phyloP scores from a whole-genome alignment of 2,113 vertebrate species.

The Dicentrarchus labrax region DNA sequence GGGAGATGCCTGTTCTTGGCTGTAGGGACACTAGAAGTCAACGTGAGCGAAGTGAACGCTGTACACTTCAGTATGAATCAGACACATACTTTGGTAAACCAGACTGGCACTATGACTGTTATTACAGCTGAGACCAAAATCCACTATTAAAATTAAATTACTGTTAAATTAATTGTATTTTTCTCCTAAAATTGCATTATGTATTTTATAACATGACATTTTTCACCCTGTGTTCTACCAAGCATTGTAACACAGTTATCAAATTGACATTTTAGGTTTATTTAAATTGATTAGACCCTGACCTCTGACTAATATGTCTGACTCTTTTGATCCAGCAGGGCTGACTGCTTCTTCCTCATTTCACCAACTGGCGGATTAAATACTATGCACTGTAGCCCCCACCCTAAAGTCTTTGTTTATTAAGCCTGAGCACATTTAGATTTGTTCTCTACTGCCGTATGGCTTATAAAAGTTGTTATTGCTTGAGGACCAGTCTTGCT shows the following conservation, averaged over 20 bases:
- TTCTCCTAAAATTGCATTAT: neutral
- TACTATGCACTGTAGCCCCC: neutral
- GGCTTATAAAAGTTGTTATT: constrained; percentile 39
- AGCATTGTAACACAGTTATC: neutral
- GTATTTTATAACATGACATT: neutral
- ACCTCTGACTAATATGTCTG: neutral
- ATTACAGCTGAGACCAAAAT: neutral
- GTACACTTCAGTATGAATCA: neutral
- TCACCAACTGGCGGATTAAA: constrained; percentile 9
- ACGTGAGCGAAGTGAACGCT: no score
- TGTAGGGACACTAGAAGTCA: no score
- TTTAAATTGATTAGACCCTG: neutral
- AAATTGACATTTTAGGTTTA: neutral
- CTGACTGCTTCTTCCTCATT: neutral
- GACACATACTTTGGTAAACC: neutral
- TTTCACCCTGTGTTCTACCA: neutral
- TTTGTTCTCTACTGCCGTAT: constrained; percentile 24
- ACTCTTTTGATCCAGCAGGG: neutral
- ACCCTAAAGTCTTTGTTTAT: constrained; percentile 25
- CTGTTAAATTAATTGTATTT: neutral
- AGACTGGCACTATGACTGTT: neutral
- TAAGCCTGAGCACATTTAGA: constrained; percentile 26
- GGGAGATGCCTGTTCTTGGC: no score
- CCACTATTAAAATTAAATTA: neutral
- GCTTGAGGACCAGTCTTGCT: constrained; percentile 32